Evolutionary conservation across 1,140 invertebrate species (phyloP).

Genomic region (Argopecten irradians): DNA sequence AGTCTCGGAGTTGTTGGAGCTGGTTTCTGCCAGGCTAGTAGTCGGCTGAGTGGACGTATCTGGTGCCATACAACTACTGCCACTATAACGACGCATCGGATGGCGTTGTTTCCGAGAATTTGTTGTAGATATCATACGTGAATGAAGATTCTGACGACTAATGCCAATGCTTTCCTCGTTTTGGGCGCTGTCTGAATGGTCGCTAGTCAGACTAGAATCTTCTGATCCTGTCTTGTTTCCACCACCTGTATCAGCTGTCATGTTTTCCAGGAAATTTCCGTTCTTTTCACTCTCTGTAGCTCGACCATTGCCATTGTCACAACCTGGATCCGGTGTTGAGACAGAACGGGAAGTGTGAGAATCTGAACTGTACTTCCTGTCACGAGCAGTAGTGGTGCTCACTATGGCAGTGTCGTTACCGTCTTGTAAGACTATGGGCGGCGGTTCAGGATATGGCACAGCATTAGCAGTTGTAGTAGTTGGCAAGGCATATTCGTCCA

Average conservation of each 20-base stretch:
- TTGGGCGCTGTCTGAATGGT: slow-evolving; percentile 50
- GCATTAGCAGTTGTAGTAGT: background rate
- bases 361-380: slow-evolving; percentile 59
- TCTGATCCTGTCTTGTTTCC: slow-evolving; percentile 50
- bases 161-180: slow-evolving; percentile 48
- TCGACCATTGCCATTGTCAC: slow-evolving; percentile 24
- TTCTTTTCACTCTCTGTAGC: slow-evolving; percentile 4
- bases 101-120: slow-evolving; percentile 69
- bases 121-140: slow-evolving; percentile 63
- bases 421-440: slow-evolving; percentile 40
- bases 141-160: slow-evolving; percentile 67
- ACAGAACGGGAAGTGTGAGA: slow-evolving; percentile 52
- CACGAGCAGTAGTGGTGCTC: slow-evolving; percentile 55
- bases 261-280: slow-evolving; percentile 27
- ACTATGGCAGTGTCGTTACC: slow-evolving; percentile 51
- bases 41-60: slow-evolving; percentile 55
- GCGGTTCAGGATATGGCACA: slow-evolving; percentile 5
- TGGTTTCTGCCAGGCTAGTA: slow-evolving; percentile 53
- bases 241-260: slow-evolving; percentile 10
- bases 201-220: slow-evolving; percentile 58
- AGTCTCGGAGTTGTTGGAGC: slow-evolving; percentile 38
- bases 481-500: slow-evolving; percentile 2
- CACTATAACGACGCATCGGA: slow-evolving; percentile 71
- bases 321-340: slow-evolving; percentile 51
- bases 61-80: slow-evolving; percentile 52